Percentiles rank a stretch among this genome's conserved stretches.
Conservation (phyloP, 1,140 invertebrate genomes). For the Cylas formicarius region DNA sequence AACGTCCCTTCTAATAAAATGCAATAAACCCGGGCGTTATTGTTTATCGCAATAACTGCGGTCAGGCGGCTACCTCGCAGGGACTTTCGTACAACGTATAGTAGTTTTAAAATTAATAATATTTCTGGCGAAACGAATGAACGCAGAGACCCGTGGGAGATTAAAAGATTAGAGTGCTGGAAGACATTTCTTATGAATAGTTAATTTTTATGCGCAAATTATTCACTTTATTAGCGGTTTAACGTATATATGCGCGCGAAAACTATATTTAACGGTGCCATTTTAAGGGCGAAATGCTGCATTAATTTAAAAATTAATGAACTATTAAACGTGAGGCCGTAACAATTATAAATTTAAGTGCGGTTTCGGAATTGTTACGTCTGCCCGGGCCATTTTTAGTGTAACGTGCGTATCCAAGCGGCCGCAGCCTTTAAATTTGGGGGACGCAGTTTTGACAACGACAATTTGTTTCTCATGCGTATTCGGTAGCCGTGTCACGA, state of each 20-base stretch:
- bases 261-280: conserved; percentile 18
- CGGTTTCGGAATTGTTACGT: conserved; percentile 8
- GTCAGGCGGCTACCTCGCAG: conserved; percentile 1
- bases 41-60: no score
- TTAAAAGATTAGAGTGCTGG: conserved; percentile 15
- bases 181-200: conserved; percentile 18
- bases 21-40: no score
- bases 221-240: conserved; percentile 13
- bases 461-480: no score
- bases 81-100: conserved; percentile 6
- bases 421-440: no score
- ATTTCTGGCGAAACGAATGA: conserved; percentile 5
- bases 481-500: no score
- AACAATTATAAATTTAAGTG: conserved; percentile 9
- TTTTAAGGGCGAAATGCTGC: conserved; percentile 19
- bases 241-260: not conserved
- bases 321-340: conserved; percentile 15
- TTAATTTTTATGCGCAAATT: conserved; percentile 17
- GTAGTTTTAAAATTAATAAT: conserved; percentile 18
- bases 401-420: no score
- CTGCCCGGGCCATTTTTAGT: no score
- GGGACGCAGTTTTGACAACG: no score
- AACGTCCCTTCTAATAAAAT: no score
- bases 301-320: conserved; percentile 24
- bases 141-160: not conserved